A percentile compares a stretch with the other conserved stretches of the same genome.
phyloP scores from a whole-genome alignment of 2,888 invertebrate genomes.

The Parapristionchus giblindavisi region DNA sequence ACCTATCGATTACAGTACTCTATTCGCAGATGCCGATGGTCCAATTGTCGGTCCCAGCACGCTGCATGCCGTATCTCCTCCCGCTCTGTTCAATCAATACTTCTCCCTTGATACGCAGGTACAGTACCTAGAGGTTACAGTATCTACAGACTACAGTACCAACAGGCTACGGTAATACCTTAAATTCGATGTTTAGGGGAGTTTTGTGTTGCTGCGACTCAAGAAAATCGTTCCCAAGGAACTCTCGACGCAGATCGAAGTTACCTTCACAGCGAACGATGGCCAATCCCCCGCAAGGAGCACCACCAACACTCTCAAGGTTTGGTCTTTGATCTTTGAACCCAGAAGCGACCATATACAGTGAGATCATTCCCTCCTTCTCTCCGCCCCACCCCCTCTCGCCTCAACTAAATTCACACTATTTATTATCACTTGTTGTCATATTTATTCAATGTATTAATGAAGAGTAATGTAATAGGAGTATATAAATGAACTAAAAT shows the following conservation, averaged over 20 bases:
- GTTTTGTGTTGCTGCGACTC: constrained; percentile 21
- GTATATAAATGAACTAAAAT: no score
- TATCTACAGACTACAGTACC: background rate
- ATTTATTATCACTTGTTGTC: no score
- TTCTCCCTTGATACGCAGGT: constrained; percentile 26
- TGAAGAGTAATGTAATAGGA: no score
- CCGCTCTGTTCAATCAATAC: constrained; percentile 18
- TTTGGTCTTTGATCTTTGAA: background rate
- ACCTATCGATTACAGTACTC: background rate
- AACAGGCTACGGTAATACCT: background rate
- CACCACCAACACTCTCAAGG: background rate
- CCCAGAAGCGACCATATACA: no score
- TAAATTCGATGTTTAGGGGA: background rate
- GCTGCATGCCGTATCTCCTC: background rate
- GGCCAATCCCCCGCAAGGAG: background rate
- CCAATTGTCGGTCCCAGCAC: background rate
- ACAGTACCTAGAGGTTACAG: no score
- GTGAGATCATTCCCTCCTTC: no score
- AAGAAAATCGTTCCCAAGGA: background rate
- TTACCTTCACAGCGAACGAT: constrained; percentile 10
- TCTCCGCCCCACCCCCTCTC: no score
- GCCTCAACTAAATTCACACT: no score
- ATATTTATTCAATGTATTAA: no score
- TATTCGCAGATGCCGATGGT: constrained; percentile 17
- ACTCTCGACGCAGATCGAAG: background rate